Base-by-base conservation (phyloP, 2,797 vertebrate genomes). In the Pseudomugil gertrudae region DNA sequence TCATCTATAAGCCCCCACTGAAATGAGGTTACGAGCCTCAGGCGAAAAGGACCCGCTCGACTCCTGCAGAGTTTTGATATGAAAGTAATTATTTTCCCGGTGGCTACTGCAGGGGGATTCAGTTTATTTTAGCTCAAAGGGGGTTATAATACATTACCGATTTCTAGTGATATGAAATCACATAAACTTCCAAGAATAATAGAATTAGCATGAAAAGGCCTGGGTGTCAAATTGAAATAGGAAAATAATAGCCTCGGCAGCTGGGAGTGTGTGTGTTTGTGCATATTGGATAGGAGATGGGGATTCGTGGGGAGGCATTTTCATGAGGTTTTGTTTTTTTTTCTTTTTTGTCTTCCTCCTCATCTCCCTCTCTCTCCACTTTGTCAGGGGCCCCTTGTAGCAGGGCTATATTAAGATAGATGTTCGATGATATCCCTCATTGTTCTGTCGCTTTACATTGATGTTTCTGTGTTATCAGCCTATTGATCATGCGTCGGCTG, bases 31-130 rank as follows among this genome's bases (percentile, higher is more conserved):
- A 96, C 92, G 94, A 95, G 96, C 96, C 96, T 81, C 93, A 95
- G 96, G 97, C 96, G 95, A 96, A 95, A 90, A 96, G 95, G 96
- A 96, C 94, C 91, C 94, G 96, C 95, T 96, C 95, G 95, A 95
- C 96, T 98, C 98, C 97, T 99, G 97, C 97, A 96, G 98, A 97
- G 98, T 98, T 98, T 98, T 98, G 98, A 98, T 99, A 99, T 98
- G 98, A 99, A 99, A 99, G 97, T 98, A 98, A 99, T 99, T 98
- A 98, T 98, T 98, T 98, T 98, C 96, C 96, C 97, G 95, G 95
- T 98, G 96, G 98, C 97, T 96, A 97, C 96, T 97, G 96, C 96
- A 94, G 96, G 96, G 91, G 88, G 96, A 96, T 97, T 96, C 96
- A 95, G 95, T 96, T 97, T 94, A 93, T 94, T 94, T 94, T 94